These are phyloP conservation scores for Hermaeophaga mercurialis DNA, from an alignment of 2,888 invertebrate species.

Conservation along the genomic window DNA sequence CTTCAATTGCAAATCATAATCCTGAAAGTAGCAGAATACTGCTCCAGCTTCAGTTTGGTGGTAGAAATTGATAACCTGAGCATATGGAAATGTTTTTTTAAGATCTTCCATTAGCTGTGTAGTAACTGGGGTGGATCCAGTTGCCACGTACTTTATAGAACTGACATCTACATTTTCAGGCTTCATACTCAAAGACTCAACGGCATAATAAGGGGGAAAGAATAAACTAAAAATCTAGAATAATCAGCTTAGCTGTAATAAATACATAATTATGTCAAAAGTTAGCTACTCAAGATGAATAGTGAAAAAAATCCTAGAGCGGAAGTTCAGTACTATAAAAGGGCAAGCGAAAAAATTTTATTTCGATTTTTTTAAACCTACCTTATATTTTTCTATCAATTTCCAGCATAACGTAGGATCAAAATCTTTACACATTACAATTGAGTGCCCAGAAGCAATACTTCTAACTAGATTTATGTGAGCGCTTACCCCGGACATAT, in stretches of 20 bases:
- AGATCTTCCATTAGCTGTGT: constrained; percentile 13
- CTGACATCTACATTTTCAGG: constrained; percentile 4
- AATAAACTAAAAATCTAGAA: constrained; percentile 43
- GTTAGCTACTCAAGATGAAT: no score
- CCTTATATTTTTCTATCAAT: constrained; percentile 33
- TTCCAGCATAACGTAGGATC: constrained; percentile 20
- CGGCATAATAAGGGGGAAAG: constrained; percentile 44
- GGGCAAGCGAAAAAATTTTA: not conserved
- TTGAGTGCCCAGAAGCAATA: constrained; percentile 7
- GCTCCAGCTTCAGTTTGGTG: constrained; percentile 27
- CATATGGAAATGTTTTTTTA: constrained; percentile 20
- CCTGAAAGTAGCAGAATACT: constrained; percentile 14
- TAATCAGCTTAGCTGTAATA: not conserved
- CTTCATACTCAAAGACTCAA: constrained; percentile 25
- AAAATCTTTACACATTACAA: constrained; percentile 22
- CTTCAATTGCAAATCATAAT: constrained; percentile 13
- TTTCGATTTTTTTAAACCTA: constrained; percentile 3
- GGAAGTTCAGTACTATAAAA: no score
- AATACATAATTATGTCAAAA: no score
- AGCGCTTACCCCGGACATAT: constrained; percentile 27
- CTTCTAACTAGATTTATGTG: not conserved
- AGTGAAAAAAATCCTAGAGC: no score
- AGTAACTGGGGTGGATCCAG: constrained; percentile 18
- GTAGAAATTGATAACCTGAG: constrained; percentile 19
- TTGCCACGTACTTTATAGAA: constrained; percentile 11